Base-by-base conservation (phyloP, 2,888 invertebrate genomes). In the Pristionchus arcanus region DNA sequence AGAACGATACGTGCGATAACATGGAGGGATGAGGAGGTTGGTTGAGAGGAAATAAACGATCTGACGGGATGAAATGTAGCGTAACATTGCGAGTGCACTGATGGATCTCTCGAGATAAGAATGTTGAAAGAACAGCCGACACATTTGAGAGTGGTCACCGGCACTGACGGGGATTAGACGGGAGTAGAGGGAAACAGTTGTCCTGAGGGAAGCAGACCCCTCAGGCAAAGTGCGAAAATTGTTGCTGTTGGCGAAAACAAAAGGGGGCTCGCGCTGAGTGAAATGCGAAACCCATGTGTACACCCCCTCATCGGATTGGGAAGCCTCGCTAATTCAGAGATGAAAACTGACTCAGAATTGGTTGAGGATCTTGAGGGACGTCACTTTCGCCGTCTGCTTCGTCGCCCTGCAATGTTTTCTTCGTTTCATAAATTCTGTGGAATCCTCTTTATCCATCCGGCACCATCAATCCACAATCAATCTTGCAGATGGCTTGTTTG, bases 331-430 rank as follows among this genome's bases (percentile, higher is more conserved):
- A 37, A 74, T 37, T 74, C 74, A 34, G 2, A 5, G 16, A 37
- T 34, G 31, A 84, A 42, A 55, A 90, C 90, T 34, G 34, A 90
- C 90, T 90, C 49, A 91, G 86, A 66, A 91, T 91, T 21, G 91
- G 91, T 21, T 90, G 90, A 4, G 91, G 91, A 90, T 91, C 91
- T 84, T 91, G 91, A 28, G 91, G 91, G 15, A 91, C 85, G 66
- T 90, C 83, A 15, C 90, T 90, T 63, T 91, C 92, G 13, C 49
- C 83, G 71, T 74, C 53, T 25, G 88, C 49, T 28, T 90, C 90
- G 31, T 71, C 89, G 1, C 53, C 89, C 89, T 87, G 87, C 11
- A 85, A 85, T 55, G 34, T 19, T 55, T 59, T 81, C 49, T 11
- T n/a, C n/a, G 42, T 49, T 81, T 81, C 15, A 49, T 83, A 53